Evolutionary conservation across 2,888 invertebrate species (phyloP), one percentile per base, ranked within the genome.

Genomic region (Desoria tigrina): DNA sequence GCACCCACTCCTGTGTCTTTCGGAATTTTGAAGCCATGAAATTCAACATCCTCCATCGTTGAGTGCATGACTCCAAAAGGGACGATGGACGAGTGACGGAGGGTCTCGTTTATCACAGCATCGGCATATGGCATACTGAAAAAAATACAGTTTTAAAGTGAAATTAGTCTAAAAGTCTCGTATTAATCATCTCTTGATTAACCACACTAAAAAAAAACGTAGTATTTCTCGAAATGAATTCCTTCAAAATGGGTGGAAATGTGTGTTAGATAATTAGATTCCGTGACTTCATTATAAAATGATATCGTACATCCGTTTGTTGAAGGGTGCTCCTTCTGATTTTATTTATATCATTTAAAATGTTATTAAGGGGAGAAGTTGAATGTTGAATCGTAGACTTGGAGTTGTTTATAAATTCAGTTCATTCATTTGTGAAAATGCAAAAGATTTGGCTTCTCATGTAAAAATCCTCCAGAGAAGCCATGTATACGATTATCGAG

Each of bases 1-100:
- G 68, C 54, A 27, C 63, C 7, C 1, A 72, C 37, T 2, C 67
- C 45, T 1, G 74, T 73, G 18, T 68, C 69, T n/a, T 69, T 69
- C 6, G 69, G 68, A 49, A 74, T 65, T 16, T 24, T 18, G 50
- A 62, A 65, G 1, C 71, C 74, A 14, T 54, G 53, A 32, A 71
- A 69, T 28, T 50, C 53, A 1, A 63, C 54, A 16, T 63, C 58
- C 11, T 64, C 64, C 45, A 63, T 69, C 2, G 69, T 69, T 21
- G 42, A 63, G 18, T 74, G 72, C 3, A 63, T n/a, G 2, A 74
- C 32, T n/a, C 72, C 66, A 2, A 69, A 6, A 1, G 71, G 72
- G 3, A 68, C 56, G 16, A 74, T 45, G 1, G 65, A 61, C 0
- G 68, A 61, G n/a, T 58, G 28, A 1, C 74, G 68, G 7, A 74